Base-by-base conservation (phyloP, 2,888 invertebrate species). In the Hedychridium roseum region DNA sequence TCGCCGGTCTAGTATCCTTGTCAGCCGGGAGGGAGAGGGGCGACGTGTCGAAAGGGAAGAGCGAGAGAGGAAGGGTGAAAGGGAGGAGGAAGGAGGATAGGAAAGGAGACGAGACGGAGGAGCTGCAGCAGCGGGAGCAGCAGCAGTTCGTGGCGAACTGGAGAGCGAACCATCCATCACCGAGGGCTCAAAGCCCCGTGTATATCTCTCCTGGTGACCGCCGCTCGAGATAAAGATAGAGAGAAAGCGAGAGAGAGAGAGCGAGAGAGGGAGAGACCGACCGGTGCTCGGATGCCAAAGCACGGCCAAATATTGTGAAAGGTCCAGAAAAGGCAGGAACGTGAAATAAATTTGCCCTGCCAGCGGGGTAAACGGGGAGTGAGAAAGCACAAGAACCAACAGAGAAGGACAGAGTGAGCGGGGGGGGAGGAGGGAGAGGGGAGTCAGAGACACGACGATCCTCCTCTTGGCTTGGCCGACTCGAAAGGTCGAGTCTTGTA, bases 281-380 rank as follows among this genome's bases (percentile, higher is more conserved):
- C 52, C 54, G 49, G 43, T 50, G 53, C 54, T 57, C 52, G 64
- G 57, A 71, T 65, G 69, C 71, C 68, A 68, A 68, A 71, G 70
- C 70, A 70, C 70, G 65, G 62, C 74, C 74, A 77, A 78, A 78
- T 78, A 78, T 78, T 78, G 78, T 78, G 78, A 78, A 78, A 78
- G 78, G 76, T 78, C 77, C 71, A 77, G 76, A 78, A 78, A 76
- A 76, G 76, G 73, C 73, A 74, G 71, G 73, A 73, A 76, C 74
- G 71, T 71, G 67, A 72, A 75, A 76, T 74, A 73, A 73, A 74
- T 76, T 74, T 70, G 64, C 67, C 60, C 11, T 12, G 64, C 48
- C 52, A 35, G 53, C 46, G 61, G 54, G 60, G 63, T 63, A 61
- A 60, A 16, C 35, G 43, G 17, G 41, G 28, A 40, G 40, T 27